Base-by-base conservation (phyloP, 2,888 invertebrate genomes). In the Pammene aurita region DNA sequence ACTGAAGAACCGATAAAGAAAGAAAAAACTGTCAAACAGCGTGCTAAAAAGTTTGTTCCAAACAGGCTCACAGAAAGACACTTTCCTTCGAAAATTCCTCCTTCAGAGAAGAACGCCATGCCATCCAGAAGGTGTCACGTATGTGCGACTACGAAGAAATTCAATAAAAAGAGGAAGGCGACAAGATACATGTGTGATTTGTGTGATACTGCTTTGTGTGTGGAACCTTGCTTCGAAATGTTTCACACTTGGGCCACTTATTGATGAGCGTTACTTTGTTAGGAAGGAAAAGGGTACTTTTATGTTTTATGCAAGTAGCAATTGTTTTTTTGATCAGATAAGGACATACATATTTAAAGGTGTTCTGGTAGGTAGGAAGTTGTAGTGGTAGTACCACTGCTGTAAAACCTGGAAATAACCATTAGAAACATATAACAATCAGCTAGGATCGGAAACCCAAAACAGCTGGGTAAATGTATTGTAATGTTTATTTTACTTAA, bases 141-240 rank as follows among this genome's bases (percentile, higher is more conserved):
- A 2, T 62, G 62, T 10, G 18, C 41, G 13, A 62, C 38, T 6
- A 62, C 62, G 1, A 62, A 50, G 26, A 62, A 62, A 41, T 62
- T 62, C 52, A 62, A 62, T 52, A 62, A 52, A 9, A 52, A 16
- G n/a, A 50, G 62, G 18, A 62, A 14, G n/a, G 10, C 13, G 16
- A 62, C 62, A 10, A 50, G 62, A 62, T 62, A 52, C 41, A 18
- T 16, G 50, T 62, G 62, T 26, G 62, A 62, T 41, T 10, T n/a
- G 13, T 62, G 62, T 7, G 26, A 10, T 35, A 18, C n/a, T 62
- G 62, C 62, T 18, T 62, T 62, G 62, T 62, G 62, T 41, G 50
- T 62, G 26, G 62, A 62, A 38, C 62, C 62, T 41, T 62, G 62
- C 38, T 62, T 62, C 11, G 62, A 62, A 34, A 62, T 62, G 62